Conservation (phyloP, 2,888 invertebrate genomes). For the Oscheius sp. region DNA sequence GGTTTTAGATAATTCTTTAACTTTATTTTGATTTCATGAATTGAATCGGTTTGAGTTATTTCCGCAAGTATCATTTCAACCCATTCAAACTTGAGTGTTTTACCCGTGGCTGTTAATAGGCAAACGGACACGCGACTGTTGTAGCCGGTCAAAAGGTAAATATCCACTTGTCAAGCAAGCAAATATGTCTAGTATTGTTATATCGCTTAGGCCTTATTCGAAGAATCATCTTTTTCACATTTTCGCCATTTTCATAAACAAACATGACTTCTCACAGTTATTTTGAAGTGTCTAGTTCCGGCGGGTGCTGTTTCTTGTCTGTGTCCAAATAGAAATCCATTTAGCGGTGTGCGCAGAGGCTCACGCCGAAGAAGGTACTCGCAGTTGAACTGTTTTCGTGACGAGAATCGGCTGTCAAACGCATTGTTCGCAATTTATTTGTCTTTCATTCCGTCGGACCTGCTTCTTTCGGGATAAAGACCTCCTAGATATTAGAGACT, state of each 20-base stretch:
- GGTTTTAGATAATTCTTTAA: too few species aligned
- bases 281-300: not conserved
- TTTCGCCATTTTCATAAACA: too few species aligned
- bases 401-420: slow-evolving; percentile 17
- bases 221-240: too few species aligned
- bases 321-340: slow-evolving; percentile 23
- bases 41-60: too few species aligned
- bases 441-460: slow-evolving; percentile 24
- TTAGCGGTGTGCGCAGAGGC: too few species aligned
- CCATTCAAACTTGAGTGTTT: not conserved
- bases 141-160: slow-evolving; percentile 10
- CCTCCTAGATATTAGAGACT: not conserved
- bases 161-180: not conserved
- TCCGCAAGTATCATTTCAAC: too few species aligned
- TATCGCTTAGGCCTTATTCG: too few species aligned
- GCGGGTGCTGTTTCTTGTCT: slow-evolving; percentile 24
- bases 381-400: slow-evolving; percentile 27
- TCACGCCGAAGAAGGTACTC: slow-evolving; percentile 15
- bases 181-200: not conserved
- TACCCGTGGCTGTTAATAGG: slow-evolving; percentile 9
- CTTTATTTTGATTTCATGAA: too few species aligned
- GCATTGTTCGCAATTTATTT: slow-evolving; percentile 25
- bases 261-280: too few species aligned
- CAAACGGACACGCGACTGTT: slow-evolving; percentile 11
- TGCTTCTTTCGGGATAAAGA: slow-evolving; percentile 4